Base-by-base conservation (phyloP, 1,140 invertebrate species). In the Tetramorium alpestre region DNA sequence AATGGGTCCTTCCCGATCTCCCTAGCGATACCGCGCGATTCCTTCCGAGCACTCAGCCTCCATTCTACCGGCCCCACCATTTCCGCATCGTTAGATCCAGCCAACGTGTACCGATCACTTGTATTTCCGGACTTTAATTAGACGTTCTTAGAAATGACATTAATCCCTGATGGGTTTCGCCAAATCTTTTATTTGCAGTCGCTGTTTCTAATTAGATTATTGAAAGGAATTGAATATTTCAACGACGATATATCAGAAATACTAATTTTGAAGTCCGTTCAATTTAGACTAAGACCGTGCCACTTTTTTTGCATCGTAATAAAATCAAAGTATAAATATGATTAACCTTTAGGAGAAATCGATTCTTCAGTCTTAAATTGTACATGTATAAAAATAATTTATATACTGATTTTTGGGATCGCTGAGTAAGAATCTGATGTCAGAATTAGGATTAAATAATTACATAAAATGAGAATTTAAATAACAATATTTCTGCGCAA, bases 71-170 rank as follows among this genome's bases (percentile, higher is more conserved):
- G 64, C 33, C 7, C 8, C 44, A 7, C 65, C 51, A 69, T 84
- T 85, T 87, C 76, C 69, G 54, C 67, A 38, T 90, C 89, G 56
- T 89, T 89, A 88, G 89, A 85, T 85, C 62, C 77, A 80, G 58
- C 54, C 77, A 56, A 73, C 64, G 81, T 25, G 47, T 58, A 22
- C 38, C 72, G 41, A 62, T 81, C 28, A 58, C 11, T 56, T 73
- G 77, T 87, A 85, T 87, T 91, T 87, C 86, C 72, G 69, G 64
- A 38, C 67, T 85, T 90, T 91, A 91, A 90, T 91, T 88, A 91
- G 65, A 56, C 58, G 16, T 90, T 90, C 89, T 84, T 25, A 88
- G 77, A 91, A 88, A 82, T 72, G 80, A 41, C 49, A 87, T 86
- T 58, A 85, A 73, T 49, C 3, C 13, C 2, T 38, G 72, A 49